A percentile compares a stretch with the other conserved stretches of the same genome.
Evolutionary conservation across 2,888 invertebrate genomes (phyloP).

Genomic region (Melinaea marsaeus): DNA sequence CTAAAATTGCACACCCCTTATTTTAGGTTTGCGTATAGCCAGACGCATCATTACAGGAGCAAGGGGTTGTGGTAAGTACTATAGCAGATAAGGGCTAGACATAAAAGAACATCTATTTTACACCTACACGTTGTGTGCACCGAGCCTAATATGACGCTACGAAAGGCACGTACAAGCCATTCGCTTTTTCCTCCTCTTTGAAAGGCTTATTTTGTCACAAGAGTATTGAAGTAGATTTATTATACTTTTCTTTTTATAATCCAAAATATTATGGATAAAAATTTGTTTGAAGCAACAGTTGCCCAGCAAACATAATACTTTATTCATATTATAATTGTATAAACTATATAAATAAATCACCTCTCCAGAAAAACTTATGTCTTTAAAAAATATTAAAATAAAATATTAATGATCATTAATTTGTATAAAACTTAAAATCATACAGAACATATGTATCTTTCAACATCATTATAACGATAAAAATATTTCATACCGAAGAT

Average conservation of each 20-base stretch:
- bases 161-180: slow-evolving; percentile 39
- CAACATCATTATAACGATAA: slow-evolving; percentile 8
- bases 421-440: not conserved
- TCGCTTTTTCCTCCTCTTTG: slow-evolving; percentile 37
- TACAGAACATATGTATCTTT: not conserved
- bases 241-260: slow-evolving; percentile 34
- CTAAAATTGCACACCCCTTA: slow-evolving; percentile 52
- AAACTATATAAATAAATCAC: not conserved
- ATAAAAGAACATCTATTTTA: slow-evolving; percentile 35
- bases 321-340: no score
- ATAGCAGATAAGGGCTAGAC: slow-evolving; percentile 36
- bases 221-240: slow-evolving; percentile 38
- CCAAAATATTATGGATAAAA: slow-evolving; percentile 19
- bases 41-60: slow-evolving; percentile 72
- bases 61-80: slow-evolving; percentile 50
- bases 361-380: not conserved
- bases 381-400: not conserved
- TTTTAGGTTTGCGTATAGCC: slow-evolving; percentile 58
- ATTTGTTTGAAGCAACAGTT: slow-evolving; percentile 30
- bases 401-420: not conserved
- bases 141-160: slow-evolving; percentile 37
- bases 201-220: slow-evolving; percentile 36
- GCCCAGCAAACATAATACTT: slow-evolving; percentile 14
- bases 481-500: slow-evolving; percentile 2
- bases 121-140: slow-evolving; percentile 35